phyloP scores from a whole-genome alignment of 1,140 invertebrate species.

The Lepidostoma basale region DNA sequence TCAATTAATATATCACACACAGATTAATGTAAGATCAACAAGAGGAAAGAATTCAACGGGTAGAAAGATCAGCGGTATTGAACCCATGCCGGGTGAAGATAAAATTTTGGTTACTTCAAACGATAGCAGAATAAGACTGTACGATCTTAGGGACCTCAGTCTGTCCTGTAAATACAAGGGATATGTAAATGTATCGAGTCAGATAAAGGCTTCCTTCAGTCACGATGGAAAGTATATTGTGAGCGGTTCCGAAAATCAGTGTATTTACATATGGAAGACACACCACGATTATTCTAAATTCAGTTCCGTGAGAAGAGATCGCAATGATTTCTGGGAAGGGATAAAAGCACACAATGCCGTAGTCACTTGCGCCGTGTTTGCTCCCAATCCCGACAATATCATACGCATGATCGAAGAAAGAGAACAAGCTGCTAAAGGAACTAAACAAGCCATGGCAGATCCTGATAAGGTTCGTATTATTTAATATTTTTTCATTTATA shows the following conservation, averaged over 20 bases:
- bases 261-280: slow-evolving; percentile 97
- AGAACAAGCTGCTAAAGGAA: slow-evolving; percentile 59
- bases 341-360: slow-evolving; percentile 96
- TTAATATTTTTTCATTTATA: background rate
- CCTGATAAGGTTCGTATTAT: slow-evolving; percentile 30
- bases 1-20: slow-evolving; percentile 97
- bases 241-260: slow-evolving; percentile 97
- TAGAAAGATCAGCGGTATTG: slow-evolving; percentile 95
- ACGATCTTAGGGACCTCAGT: slow-evolving; percentile 94
- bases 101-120: slow-evolving; percentile 98
- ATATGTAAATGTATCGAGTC: slow-evolving; percentile 93
- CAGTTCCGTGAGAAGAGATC: slow-evolving; percentile 89
- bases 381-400: slow-evolving; percentile 92
- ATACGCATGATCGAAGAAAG: slow-evolving; percentile 76
- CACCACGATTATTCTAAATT: slow-evolving; percentile 96
- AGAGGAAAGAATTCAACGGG: slow-evolving; percentile 93
- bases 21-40: slow-evolving; percentile 94
- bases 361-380: slow-evolving; percentile 96
- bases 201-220: slow-evolving; percentile 96
- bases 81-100: slow-evolving; percentile 94
- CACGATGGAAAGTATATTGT: slow-evolving; percentile 97
- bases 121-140: slow-evolving; percentile 94
- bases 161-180: slow-evolving; percentile 97
- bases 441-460: slow-evolving; percentile 47
- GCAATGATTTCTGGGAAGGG: slow-evolving; percentile 98